Evolutionary conservation across 2,888 invertebrate genomes (phyloP), one percentile per base, ranked within the genome.

Genomic region (Drosophila rubida): DNA sequence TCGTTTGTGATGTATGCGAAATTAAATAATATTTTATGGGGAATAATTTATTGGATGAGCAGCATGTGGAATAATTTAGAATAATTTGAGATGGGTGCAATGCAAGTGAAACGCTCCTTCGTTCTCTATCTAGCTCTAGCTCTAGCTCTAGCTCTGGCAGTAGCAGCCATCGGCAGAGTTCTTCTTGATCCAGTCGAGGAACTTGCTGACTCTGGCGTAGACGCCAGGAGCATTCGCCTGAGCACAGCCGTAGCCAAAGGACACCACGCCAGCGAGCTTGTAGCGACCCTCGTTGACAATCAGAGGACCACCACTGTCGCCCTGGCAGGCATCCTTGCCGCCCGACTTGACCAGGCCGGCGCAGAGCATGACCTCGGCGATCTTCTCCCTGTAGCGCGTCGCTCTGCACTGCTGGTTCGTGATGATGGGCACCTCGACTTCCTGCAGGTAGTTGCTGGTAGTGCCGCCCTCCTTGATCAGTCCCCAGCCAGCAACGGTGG

Each of bases 311-410:
- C 91, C 91, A 61, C 92, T 92, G 65, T 91, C 91, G 35, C 91
- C 91, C 74, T 91, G 91, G 65, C 91, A 91, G 60, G 91, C 91
- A 65, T 91, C 91, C 66, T 91, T 91, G 65, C 91, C 91, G 13
- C 92, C 92, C 2, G 79, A 65, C 30, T 88, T 75, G 4, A 91
- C 90, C 46, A 90, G 60, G 11, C 91, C 91, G 9, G 92, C 92
- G 64, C 91, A 92, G 32, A 92, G 61, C 91, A 92, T 91, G n/a
- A 90, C 89, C 1, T 90, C 89, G n/a, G 71, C 69, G 42, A 92
- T 92, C 70, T 89, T 89, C 14, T 78, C 67, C 66, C 87, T 87
- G 71, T 92, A 92, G 62, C 89, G 87, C 2, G 92, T 92, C 23
- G 71, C 55, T 11, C 82, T 84, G 23, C 91, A 92, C 50, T 89